phyloP scores from a whole-genome alignment of 2,113 vertebrate genomes.

The Melanotaenia duboulayi region DNA sequence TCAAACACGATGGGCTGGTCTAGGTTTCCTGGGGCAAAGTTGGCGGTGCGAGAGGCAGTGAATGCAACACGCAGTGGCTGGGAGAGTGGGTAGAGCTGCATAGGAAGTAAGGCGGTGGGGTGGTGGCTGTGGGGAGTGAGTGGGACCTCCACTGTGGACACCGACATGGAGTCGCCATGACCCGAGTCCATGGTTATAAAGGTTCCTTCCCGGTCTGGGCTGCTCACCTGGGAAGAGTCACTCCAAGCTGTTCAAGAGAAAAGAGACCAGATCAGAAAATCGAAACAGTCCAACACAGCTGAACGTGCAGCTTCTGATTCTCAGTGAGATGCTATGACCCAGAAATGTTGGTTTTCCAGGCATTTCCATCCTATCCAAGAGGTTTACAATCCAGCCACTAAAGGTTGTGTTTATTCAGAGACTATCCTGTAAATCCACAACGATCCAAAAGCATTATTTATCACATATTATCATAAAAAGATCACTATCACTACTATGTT shows the following conservation, averaged over 20 bases:
- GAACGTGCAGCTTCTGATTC: too few relatives aligned
- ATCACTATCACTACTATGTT: too few relatives aligned
- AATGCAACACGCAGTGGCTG: constrained; percentile 95
- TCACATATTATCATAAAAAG: too few relatives aligned
- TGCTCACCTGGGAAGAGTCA: constrained; percentile 94
- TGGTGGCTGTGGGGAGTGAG: constrained; percentile 85
- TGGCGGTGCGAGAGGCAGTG: constrained; percentile 93
- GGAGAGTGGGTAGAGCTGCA: constrained; percentile 89
- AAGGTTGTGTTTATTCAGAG: too few relatives aligned
- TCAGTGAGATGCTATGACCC: too few relatives aligned
- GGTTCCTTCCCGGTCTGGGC: constrained; percentile 88
- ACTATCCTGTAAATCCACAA: too few relatives aligned
- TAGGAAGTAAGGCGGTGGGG: constrained; percentile 85
- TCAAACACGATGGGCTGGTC: constrained; percentile 98
- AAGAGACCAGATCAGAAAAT: not conserved
- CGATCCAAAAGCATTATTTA: too few relatives aligned
- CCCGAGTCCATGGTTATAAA: constrained; percentile 91
- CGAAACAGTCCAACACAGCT: too few relatives aligned
- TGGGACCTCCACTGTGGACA: constrained; percentile 88
- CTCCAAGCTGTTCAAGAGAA: constrained; percentile 87
- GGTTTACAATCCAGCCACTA: too few relatives aligned
- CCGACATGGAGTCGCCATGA: constrained; percentile 89
- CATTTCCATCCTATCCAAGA: too few relatives aligned
- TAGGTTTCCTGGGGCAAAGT: constrained; percentile 93
- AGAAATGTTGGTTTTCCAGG: too few relatives aligned